A percentile compares a stretch with the other conserved stretches of the same genome.
Conservation (phyloP, 1,140 invertebrate genomes). For the Holotrichia oblita region DNA sequence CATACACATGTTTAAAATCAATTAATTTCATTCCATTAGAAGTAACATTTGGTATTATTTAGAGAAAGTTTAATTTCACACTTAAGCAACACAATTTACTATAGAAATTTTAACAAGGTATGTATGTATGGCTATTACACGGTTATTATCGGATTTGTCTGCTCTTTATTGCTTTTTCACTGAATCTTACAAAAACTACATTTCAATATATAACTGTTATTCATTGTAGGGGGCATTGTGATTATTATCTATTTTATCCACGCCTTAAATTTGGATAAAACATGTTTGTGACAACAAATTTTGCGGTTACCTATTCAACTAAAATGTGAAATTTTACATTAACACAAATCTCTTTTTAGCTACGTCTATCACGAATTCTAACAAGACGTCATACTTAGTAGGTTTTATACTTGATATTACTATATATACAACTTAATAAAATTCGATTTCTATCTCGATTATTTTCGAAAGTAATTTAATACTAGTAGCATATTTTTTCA, state of each 20-base stretch:
- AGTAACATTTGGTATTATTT: background rate
- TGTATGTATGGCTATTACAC: background rate
- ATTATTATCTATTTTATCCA: background rate
- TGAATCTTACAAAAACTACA: background rate
- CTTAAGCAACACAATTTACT: background rate
- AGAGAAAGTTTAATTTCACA: constrained; percentile 13
- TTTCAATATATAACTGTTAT: background rate
- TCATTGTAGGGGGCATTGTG: background rate
- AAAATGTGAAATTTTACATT: background rate
- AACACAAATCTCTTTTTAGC: background rate
- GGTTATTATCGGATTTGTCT: too few relatives aligned
- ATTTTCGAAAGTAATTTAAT: background rate
- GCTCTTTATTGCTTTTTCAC: background rate
- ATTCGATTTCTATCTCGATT: background rate
- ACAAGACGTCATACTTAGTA: background rate
- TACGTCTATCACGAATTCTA: background rate
- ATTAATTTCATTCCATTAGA: too few relatives aligned
- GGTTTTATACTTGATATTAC: background rate
- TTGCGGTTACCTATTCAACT: background rate
- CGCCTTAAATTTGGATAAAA: background rate
- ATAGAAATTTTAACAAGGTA: background rate
- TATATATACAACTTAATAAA: background rate
- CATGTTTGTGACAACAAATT: background rate
- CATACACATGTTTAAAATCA: too few relatives aligned
- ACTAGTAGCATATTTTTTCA: background rate